phyloP scores from a whole-genome alignment of 2,797 vertebrate genomes.

The Clarias laeviceps region DNA sequence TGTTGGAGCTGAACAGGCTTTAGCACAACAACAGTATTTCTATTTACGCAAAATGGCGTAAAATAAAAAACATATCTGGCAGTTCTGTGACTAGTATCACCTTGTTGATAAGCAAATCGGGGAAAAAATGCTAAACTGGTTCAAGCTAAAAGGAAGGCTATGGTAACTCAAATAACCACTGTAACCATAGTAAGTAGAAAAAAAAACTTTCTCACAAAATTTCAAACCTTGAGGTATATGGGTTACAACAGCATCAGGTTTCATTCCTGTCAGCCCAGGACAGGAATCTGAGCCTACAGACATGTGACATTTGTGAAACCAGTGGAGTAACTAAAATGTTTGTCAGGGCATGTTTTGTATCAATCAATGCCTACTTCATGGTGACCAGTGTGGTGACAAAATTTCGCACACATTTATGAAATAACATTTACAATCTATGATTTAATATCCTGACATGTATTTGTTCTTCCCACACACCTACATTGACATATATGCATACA shows the following conservation, averaged over 20 bases:
- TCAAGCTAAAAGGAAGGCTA: not conserved
- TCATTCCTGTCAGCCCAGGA: not conserved
- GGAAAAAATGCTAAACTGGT: not conserved
- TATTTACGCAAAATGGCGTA: not conserved
- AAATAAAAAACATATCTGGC: not conserved
- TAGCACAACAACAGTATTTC: not conserved
- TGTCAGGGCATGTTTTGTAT: too few species aligned
- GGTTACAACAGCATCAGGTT: not conserved
- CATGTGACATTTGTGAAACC: not conserved
- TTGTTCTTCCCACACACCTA: too few species aligned
- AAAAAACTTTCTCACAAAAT: not conserved
- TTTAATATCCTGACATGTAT: too few species aligned
- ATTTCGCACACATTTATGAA: too few species aligned
- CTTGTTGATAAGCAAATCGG: not conserved
- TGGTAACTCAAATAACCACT: not conserved
- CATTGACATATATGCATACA: too few species aligned
- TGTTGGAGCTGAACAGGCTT: not conserved
- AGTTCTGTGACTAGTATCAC: not conserved
- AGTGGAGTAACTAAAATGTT: too few species aligned
- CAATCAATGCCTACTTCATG: too few species aligned
- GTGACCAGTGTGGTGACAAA: too few species aligned
- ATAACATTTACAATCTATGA: too few species aligned
- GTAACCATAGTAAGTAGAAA: not conserved
- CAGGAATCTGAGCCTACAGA: not conserved
- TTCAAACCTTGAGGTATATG: not conserved